phyloP scores from a whole-genome alignment of 2,888 invertebrate genomes.

The Mellilla xanthometata region DNA sequence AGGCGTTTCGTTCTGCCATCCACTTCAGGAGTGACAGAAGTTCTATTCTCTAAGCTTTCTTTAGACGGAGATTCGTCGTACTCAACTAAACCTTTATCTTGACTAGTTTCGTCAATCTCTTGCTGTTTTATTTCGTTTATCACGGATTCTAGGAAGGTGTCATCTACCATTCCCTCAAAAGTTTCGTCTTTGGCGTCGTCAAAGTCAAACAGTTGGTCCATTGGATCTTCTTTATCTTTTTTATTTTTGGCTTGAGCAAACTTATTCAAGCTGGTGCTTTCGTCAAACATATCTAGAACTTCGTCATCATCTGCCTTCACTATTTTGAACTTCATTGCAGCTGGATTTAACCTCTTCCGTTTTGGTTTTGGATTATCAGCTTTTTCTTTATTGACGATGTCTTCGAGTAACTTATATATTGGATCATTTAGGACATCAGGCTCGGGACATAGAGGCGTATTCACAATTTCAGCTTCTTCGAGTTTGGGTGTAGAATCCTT shows the following conservation, averaged over 20 bases:
- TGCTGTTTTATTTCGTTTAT: constrained; percentile 75
- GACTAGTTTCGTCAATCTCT: constrained; percentile 55
- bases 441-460: background rate
- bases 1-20: constrained; percentile 49
- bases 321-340: constrained; percentile 70
- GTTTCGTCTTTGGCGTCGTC: constrained; percentile 50
- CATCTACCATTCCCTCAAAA: constrained; percentile 59
- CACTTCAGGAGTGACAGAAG: constrained; percentile 65
- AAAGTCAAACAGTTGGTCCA: constrained; percentile 44
- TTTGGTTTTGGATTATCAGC: constrained; percentile 41
- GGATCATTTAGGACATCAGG: constrained; percentile 35
- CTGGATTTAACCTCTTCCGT: constrained; percentile 62
- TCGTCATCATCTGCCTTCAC: constrained; percentile 67
- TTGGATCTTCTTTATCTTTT: constrained; percentile 32
- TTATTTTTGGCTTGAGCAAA: constrained; percentile 44
- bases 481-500: constrained; percentile 51
- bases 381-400: constrained; percentile 12
- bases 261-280: constrained; percentile 43
- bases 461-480: constrained; percentile 37
- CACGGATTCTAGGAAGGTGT: constrained; percentile 69
- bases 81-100: constrained; percentile 68
- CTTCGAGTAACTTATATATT: constrained; percentile 37
- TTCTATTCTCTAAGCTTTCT: constrained; percentile 32
- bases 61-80: constrained; percentile 65
- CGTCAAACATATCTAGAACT: constrained; percentile 63